A percentile compares a stretch with the other conserved stretches of the same genome.
phyloP scores from a whole-genome alignment of 2,888 invertebrate genomes.

The Melitaea athalia region DNA sequence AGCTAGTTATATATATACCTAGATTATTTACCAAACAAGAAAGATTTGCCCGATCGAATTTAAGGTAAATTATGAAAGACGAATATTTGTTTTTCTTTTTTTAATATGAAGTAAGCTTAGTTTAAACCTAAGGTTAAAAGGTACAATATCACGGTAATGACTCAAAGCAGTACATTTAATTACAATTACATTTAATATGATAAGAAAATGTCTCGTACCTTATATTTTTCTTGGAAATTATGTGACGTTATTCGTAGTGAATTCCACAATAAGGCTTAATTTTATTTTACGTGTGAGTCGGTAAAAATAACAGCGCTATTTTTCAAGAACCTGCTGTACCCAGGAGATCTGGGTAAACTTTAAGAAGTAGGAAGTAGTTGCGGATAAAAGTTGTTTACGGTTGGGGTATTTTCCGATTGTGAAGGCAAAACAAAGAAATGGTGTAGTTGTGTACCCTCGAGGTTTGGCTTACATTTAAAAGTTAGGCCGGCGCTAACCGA shows the following conservation, averaged over 20 bases:
- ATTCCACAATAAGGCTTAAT: not conserved
- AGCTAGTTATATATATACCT: no score
- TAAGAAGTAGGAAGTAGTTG: conserved; percentile 3
- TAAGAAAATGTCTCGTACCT: not conserved
- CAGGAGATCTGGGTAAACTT: conserved; percentile 3
- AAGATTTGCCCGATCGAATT: no score
- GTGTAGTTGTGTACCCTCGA: conserved; percentile 7
- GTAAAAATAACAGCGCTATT: not conserved
- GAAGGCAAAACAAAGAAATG: conserved; percentile 5
- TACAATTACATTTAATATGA: not conserved
- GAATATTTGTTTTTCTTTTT: no score
- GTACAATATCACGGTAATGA: no score
- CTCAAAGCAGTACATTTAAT: no score
- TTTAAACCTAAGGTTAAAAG: no score
- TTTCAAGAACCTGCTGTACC: not conserved
- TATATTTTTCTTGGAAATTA: not conserved
- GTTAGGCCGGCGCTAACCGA: conserved; percentile 2
- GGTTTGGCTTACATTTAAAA: conserved; percentile 10
- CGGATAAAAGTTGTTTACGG: conserved; percentile 12
- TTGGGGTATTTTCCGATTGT: conserved; percentile 7
- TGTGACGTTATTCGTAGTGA: not conserved
- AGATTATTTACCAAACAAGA: no score
- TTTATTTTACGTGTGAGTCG: not conserved
- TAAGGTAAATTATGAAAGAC: no score
- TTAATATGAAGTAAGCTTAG: no score